These are phyloP conservation scores for Lordiphosa stackelbergi DNA, from an alignment of 1,140 invertebrate species.

Conservation along the genomic window DNA sequence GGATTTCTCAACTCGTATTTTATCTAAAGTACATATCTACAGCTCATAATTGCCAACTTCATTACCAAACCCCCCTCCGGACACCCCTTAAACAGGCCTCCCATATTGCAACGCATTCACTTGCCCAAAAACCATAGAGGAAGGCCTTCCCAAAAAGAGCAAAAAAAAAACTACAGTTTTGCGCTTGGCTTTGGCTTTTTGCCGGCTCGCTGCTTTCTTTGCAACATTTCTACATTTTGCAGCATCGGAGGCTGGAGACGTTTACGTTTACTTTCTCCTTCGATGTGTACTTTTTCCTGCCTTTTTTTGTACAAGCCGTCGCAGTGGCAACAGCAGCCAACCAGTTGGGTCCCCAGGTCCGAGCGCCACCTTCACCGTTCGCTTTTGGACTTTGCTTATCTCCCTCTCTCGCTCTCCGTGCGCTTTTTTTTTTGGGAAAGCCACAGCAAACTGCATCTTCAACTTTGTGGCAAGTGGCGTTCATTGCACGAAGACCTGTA, in stretches of 20 bases:
- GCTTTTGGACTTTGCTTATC: slow-evolving; percentile 69
- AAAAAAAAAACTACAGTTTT: slow-evolving; percentile 29
- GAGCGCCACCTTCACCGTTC: slow-evolving; percentile 60
- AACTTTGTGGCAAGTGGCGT: slow-evolving; percentile 56
- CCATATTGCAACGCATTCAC: slow-evolving; percentile 9
- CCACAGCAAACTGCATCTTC: slow-evolving; percentile 44
- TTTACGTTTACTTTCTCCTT: slow-evolving; percentile 71
- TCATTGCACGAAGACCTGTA: slow-evolving; percentile 48
- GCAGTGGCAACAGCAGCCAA: slow-evolving; percentile 41
- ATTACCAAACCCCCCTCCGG: slow-evolving; percentile 21
- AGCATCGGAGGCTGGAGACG: slow-evolving; percentile 27
- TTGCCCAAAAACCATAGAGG: slow-evolving; percentile 17
- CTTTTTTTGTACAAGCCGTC: slow-evolving; percentile 29
- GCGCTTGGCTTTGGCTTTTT: slow-evolving; percentile 20
- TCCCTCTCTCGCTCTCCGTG: slow-evolving; percentile 14
- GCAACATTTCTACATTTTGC: slow-evolving; percentile 62
- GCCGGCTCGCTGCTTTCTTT: slow-evolving; percentile 62
- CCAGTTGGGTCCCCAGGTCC: slow-evolving; percentile 67
- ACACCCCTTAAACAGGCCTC: slow-evolving; percentile 2
- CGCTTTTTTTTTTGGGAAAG: slow-evolving; percentile 47
- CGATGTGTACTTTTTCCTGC: slow-evolving; percentile 73
- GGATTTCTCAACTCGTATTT: slow-evolving; percentile 1
- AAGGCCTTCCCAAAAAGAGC: slow-evolving; percentile 22
- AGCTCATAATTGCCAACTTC: slow-evolving; percentile 21
- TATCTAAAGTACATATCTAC: slow-evolving; percentile 10